A percentile compares a stretch with the other conserved stretches of the same genome.
Conservation (phyloP, 2,888 invertebrate species). For the Scaptomyza flava region DNA sequence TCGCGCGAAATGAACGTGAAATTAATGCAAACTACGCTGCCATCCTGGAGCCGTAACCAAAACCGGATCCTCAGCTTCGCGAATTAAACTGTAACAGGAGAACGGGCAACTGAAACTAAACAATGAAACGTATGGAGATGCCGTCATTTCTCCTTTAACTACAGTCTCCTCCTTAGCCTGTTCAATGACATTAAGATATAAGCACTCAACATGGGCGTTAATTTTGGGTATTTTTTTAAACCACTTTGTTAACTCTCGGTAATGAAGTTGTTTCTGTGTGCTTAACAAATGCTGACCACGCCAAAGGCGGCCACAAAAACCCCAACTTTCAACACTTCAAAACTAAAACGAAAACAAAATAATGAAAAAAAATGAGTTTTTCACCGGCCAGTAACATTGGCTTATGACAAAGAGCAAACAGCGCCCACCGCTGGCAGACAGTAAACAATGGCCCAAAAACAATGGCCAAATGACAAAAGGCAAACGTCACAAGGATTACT, state of each 20-base stretch:
- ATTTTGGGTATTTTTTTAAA: constrained; percentile 45
- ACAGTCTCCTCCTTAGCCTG: neutral
- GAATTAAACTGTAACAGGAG: constrained; percentile 7
- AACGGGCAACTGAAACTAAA: constrained; percentile 6
- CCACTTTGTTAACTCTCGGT: constrained; percentile 27
- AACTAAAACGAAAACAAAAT: constrained; percentile 19
- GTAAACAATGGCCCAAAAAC: constrained; percentile 50
- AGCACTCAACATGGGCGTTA: constrained; percentile 59
- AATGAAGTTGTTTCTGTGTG: constrained; percentile 61
- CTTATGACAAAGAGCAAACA: constrained; percentile 46
- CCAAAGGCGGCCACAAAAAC: constrained; percentile 44
- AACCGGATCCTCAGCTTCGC: constrained; percentile 13
- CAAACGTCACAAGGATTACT: constrained; percentile 43
- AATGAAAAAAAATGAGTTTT: constrained; percentile 18
- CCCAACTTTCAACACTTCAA: constrained; percentile 32
- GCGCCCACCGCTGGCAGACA: constrained; percentile 6
- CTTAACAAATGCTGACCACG: constrained; percentile 39
- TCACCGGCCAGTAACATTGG: constrained; percentile 45
- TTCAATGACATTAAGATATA: constrained; percentile 46
- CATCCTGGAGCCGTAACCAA: constrained; percentile 17
- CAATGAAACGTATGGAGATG: constrained; percentile 5
- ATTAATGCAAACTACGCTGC: constrained; percentile 76
- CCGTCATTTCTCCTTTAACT: constrained; percentile 1
- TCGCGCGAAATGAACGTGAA: constrained; percentile 75
- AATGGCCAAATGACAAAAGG: constrained; percentile 51